phyloP scores from a whole-genome alignment of 2,797 vertebrate genomes.

The Siniperca scherzeri region DNA sequence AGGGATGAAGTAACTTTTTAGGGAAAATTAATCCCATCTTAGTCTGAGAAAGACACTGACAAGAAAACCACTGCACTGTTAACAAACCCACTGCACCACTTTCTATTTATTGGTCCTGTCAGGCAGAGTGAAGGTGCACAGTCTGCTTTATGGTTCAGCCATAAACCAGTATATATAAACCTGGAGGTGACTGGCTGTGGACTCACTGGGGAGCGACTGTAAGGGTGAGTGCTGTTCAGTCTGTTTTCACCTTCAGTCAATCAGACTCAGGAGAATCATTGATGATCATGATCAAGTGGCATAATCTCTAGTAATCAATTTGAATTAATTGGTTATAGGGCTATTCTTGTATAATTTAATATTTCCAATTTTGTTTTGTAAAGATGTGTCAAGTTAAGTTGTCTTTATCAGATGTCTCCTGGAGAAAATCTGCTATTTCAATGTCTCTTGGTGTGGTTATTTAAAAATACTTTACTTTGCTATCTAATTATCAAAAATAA shows the following conservation, averaged over 20 bases:
- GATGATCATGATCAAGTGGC: not conserved
- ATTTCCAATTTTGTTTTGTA: not conserved
- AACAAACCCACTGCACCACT: not conserved
- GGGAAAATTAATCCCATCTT: not conserved
- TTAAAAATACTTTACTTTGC: not conserved
- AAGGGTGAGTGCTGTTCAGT: constrained; percentile 67
- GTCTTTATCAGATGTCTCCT: not conserved
- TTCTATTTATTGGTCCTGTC: constrained; percentile 23
- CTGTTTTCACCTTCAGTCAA: constrained; percentile 16
- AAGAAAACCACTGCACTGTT: not conserved
- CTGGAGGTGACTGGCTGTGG: constrained; percentile 29
- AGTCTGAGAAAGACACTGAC: not conserved
- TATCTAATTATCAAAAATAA: not conserved
- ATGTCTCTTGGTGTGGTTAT: not conserved
- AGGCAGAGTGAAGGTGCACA: constrained; percentile 26
- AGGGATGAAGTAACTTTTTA: not conserved
- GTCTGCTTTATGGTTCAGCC: constrained; percentile 63
- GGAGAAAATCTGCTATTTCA: not conserved
- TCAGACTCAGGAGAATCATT: not conserved
- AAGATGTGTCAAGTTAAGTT: not conserved
- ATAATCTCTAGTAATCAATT: not conserved
- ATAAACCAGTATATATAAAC: constrained; percentile 76
- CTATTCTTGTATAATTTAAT: not conserved
- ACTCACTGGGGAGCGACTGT: constrained; percentile 45
- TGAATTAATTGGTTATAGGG: not conserved